Percentiles rank a stretch among this genome's conserved stretches.
phyloP scores from a whole-genome alignment of 2,888 invertebrate species.

The Coelopa pilipes region DNA sequence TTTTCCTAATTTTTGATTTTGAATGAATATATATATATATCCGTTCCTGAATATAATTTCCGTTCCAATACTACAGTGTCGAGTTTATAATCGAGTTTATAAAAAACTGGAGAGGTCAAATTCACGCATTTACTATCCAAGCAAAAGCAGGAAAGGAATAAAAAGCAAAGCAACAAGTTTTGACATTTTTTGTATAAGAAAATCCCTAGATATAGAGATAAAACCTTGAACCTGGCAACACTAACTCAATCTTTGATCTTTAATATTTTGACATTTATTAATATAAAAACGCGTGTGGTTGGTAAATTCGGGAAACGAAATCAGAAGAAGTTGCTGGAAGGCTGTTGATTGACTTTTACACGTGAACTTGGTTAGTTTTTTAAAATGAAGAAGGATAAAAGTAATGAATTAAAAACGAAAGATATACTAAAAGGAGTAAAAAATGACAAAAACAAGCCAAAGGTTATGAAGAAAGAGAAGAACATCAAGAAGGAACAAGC shows the following conservation, averaged over 20 bases:
- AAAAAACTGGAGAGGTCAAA: no score
- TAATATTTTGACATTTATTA: not conserved
- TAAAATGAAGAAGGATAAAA: conserved; percentile 40
- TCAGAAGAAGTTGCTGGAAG: not conserved
- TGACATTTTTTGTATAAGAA: no score
- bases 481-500: not conserved
- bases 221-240: no score
- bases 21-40: no score
- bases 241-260: not conserved
- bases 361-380: conserved; percentile 31
- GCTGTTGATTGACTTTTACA: conserved; percentile 27
- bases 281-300: not conserved
- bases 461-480: conserved; percentile 41
- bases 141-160: no score
- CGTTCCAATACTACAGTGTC: no score
- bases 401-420: conserved; percentile 34
- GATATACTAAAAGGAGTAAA: conserved; percentile 37
- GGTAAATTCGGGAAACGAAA: not conserved
- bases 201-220: no score
- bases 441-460: not conserved
- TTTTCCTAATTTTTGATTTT: no score
- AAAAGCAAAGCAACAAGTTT: no score
- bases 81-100: no score
- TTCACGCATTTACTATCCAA: no score
- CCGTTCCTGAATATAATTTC: no score